Evolutionary conservation across 1,140 invertebrate genomes (phyloP), one percentile per base, ranked within the genome.

Genomic region (Macrobrachium nipponense): DNA sequence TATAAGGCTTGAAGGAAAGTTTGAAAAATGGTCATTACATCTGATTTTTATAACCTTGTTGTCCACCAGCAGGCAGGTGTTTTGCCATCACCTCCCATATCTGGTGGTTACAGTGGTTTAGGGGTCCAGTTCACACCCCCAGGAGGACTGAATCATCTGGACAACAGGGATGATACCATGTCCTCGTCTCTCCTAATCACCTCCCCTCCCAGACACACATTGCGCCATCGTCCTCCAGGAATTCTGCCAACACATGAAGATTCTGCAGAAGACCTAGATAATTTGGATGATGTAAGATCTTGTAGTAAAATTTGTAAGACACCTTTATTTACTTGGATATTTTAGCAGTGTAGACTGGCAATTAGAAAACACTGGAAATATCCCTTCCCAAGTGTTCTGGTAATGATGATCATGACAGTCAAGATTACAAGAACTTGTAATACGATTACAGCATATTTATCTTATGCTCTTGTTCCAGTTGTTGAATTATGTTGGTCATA

Each of bases 401-500:
- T 51, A 5, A 51, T 5, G 44, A 51, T 51, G 5, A 5, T 51
- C 5, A 51, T 51, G 44, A 6, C 10, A 10, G 44, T 51, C 5
- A 51, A 10, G 44, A 10, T 51, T 8, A 12, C 51, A 10, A 51
- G 0, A 51, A 12, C 51, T 12, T 51, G 10, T 10, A 51, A 51
- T 51, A 10, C 51, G 8, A 10, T 51, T 51, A 51, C 27, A 36
- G 27, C 1, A 36, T 59, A 23, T 66, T 83, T 23, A 27, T 27
- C 27, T 36, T 36, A 36, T 59, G 90, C 77, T 89, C 85, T 90
- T 61, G 27, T 90, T 91, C 5, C 90, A 97, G 96, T 92, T 98
- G 87, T 91, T 99, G 60, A 95, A 96, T 89, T 98, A 98, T 91
- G 95, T 99, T 89, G 97, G 96, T 0, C 94, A 96, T 90, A 97